A percentile compares a stretch with the other conserved stretches of the same genome.
Conservation (phyloP, 2,113 vertebrate species). For the Lonchura striata region DNA sequence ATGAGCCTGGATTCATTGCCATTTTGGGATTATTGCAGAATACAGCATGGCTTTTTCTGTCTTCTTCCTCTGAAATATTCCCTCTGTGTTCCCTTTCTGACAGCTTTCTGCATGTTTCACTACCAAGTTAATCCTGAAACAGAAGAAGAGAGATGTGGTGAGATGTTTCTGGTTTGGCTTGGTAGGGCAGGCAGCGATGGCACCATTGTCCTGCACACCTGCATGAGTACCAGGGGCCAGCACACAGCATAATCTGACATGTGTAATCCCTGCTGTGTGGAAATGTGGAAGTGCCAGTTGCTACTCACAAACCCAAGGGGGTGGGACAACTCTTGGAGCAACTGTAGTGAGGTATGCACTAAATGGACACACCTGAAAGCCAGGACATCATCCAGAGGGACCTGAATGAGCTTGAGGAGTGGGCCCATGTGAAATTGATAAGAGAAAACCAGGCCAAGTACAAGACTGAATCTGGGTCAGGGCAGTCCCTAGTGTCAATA, state of each 20-base stretch:
- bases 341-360: background rate
- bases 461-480: background rate
- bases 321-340: background rate
- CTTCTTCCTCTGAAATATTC: background rate
- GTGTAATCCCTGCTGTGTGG: background rate
- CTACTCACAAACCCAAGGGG: background rate
- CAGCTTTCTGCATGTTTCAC: background rate
- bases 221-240: background rate
- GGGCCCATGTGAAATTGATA: too few relatives aligned
- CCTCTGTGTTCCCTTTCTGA: background rate
- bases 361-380: background rate
- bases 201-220: background rate
- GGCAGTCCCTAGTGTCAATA: background rate
- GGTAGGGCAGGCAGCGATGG: background rate
- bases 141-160: background rate
- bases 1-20: background rate
- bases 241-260: fast-evolving
- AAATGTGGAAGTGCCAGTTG: background rate
- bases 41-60: background rate
- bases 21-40: background rate
- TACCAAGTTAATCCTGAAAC: background rate
- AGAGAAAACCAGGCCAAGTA: background rate
- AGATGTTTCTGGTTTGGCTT: background rate
- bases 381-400: fast-evolving
- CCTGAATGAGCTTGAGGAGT: background rate